These are phyloP conservation scores for Trisateles emortualis DNA, from an alignment of 2,888 invertebrate species.

Conservation along the genomic window DNA sequence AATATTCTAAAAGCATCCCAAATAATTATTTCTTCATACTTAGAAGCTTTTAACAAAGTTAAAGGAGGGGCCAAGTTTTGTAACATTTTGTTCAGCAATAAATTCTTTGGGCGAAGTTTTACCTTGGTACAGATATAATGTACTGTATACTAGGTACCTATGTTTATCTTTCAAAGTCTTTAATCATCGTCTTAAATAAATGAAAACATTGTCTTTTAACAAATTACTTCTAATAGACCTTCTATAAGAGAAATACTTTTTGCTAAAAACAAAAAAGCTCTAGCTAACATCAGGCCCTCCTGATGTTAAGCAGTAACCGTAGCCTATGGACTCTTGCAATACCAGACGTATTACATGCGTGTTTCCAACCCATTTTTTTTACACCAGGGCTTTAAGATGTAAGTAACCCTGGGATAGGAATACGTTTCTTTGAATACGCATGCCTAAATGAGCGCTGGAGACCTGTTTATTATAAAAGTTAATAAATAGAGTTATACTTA, in stretches of 20 bases:
- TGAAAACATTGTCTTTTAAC: not conserved
- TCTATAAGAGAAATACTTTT: not conserved
- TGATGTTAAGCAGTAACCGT: no score
- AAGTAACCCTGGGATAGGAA: no score
- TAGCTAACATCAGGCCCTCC: no score
- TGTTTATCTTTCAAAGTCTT: slow-evolving; percentile 19
- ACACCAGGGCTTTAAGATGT: no score
- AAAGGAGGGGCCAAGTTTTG: slow-evolving; percentile 6
- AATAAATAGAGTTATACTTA: no score
- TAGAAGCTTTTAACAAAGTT: slow-evolving; percentile 18
- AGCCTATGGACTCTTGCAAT: no score
- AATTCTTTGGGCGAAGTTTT: slow-evolving; percentile 12
- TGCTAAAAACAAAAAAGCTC: no score
- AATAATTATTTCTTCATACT: slow-evolving; percentile 4
- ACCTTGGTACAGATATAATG: slow-evolving; percentile 12
- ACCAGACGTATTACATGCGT: no score
- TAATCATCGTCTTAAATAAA: slow-evolving; percentile 12
- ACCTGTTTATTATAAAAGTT: no score
- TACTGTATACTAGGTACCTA: slow-evolving; percentile 12
- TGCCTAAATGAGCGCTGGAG: no score
- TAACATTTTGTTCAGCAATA: slow-evolving; percentile 20
- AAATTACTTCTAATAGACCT: slow-evolving; percentile 5
- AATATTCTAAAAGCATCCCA: not conserved
- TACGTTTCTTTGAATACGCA: no score
- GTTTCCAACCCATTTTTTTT: no score